These are phyloP conservation scores for Forbesichthys agassizii DNA, from an alignment of 2,113 vertebrate species.

Conservation along the genomic window DNA sequence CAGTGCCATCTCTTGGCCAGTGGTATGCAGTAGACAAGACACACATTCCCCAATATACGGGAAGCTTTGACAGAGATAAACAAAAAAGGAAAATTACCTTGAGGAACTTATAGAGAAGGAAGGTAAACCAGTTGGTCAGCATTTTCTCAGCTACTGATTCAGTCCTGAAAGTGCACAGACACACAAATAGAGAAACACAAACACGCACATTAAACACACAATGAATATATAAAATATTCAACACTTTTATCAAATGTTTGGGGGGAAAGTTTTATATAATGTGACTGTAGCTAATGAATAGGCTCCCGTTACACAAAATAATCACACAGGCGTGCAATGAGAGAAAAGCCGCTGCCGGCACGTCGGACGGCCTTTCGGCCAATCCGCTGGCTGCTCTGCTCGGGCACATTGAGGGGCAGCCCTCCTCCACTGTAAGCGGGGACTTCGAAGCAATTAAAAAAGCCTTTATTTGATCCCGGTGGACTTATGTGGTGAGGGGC, in stretches of 20 bases:
- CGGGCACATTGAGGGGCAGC: conserved; percentile 63
- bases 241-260: conserved; percentile 51
- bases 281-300: conserved; percentile 57
- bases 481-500: conserved; percentile 72
- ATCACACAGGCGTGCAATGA: conserved; percentile 49
- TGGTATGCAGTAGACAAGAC: too few relatives aligned
- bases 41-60: too few relatives aligned
- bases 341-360: conserved; percentile 24
- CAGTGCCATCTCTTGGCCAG: too few relatives aligned
- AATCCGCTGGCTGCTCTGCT: conserved; percentile 62
- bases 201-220: conserved; percentile 33
- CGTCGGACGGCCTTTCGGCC: conserved; percentile 56
- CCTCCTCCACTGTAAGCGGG: conserved; percentile 30
- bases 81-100: conserved; percentile 53
- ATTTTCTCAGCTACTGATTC: conserved; percentile 76
- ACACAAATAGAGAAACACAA: conserved; percentile 5
- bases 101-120: conserved; percentile 74
- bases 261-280: conserved; percentile 29
- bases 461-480: conserved; percentile 72
- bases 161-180: conserved; percentile 55
- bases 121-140: conserved; percentile 76
- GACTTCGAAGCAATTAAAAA: conserved; percentile 77
- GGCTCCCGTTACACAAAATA: conserved; percentile 59
- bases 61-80: background rate
- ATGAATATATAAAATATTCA: conserved; percentile 51